Evolutionary conservation across 2,113 vertebrate species (phyloP), one percentile per base, ranked within the genome.

Genomic region (Semnornis frantzii): DNA sequence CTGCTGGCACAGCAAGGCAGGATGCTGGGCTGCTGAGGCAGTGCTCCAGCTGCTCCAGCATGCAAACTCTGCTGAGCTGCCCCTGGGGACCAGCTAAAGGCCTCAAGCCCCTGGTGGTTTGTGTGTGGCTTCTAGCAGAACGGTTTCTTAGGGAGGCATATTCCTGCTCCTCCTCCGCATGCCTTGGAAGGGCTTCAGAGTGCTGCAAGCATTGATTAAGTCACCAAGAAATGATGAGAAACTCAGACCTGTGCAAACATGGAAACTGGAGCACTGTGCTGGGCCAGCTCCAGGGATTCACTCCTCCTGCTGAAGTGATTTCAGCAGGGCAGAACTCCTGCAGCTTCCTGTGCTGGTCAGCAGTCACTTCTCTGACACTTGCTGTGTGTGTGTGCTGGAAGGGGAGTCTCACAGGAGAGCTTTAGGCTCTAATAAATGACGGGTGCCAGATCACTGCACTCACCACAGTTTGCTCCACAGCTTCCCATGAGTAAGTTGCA

Each of bases 401-500:
- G 78, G 44, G 74, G 66, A 30, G 10, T 91, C 75, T 37, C 92
- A 87, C 64, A 92, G 94, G 94, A 96, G 89, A 60, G 69, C 77
- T 63, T 94, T 84, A 90, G 91, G 58, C 64, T 92, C 82, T 87
- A 94, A 93, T 95, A 95, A 93, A 91, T 89, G 85, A 90, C 83
- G 50, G 50, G 75, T 87, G 95, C 94, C 88, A 92, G 83, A 96
- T 92, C 79, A 92, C 78, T 94, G 85, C 90, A 94, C 87, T 89
- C 92, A 87, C 87, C 63, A 91, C 96, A 96, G 59, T 90, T 92
- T 86, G 86, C 71, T 96, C 85, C 23, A 11, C 65, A 92, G 94
- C 65, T 96, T 95, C 92, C 96, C 96, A 96, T 94, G 77, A 84
- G 73, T 48, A 91, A 94, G 44, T 94, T 85, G 50, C 39, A 89